These are phyloP conservation scores for Aegithalos caudatus DNA, from an alignment of 2,113 vertebrate genomes.

Conservation along the genomic window DNA sequence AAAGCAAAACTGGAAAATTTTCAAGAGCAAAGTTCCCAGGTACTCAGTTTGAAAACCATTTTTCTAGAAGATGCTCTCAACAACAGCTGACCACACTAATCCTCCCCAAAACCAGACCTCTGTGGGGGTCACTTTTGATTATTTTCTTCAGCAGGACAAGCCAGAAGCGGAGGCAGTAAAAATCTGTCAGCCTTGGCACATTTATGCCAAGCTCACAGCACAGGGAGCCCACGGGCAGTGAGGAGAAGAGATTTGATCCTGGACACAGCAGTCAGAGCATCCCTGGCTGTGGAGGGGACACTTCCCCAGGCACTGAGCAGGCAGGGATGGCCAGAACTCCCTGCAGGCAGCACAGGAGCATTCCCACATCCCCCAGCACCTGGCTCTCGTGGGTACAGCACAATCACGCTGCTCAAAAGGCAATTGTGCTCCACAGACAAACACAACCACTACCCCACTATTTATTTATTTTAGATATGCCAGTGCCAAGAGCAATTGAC, in stretches of 20 bases:
- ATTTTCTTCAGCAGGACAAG: background rate
- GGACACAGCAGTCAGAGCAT: fast-evolving
- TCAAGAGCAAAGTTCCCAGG: background rate
- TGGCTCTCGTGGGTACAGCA: fast-evolving
- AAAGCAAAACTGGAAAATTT: background rate
- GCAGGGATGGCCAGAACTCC: background rate
- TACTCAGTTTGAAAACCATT: background rate
- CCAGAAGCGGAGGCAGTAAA: background rate
- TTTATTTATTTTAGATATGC: background rate
- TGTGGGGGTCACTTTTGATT: background rate
- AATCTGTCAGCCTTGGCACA: background rate
- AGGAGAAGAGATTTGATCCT: background rate
- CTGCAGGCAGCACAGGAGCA: background rate
- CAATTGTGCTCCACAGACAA: background rate
- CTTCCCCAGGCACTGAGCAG: fast-evolving
- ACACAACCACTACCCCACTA: background rate
- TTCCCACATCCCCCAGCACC: fast-evolving
- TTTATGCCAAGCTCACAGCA: background rate
- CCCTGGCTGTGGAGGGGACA: fast-evolving
- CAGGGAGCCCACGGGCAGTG: background rate
- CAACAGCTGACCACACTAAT: background rate
- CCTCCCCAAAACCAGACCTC: background rate
- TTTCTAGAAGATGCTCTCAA: background rate
- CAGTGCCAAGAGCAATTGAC: background rate
- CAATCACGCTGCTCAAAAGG: background rate